A percentile compares a stretch with the other conserved stretches of the same genome.
Evolutionary conservation across 1,140 invertebrate species (phyloP).

Genomic region (Aphaenogaster ashmeadi): DNA sequence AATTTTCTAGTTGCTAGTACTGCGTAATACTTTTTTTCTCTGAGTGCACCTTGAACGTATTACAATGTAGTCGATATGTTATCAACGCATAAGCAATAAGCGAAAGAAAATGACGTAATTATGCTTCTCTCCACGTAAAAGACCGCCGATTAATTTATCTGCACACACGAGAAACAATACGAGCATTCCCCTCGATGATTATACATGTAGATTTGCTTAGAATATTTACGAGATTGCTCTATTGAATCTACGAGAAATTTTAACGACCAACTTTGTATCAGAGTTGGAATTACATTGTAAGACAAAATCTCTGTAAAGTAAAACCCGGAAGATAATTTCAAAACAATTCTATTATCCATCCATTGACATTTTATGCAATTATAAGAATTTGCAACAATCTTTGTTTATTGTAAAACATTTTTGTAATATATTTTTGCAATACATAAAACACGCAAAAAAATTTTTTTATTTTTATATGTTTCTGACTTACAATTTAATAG

Average conservation of each 20-base stretch:
- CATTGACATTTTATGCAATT: background rate
- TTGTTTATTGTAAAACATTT: background rate
- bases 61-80: background rate
- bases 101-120: background rate
- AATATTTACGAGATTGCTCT: background rate
- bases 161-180: background rate
- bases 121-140: background rate
- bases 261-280: background rate
- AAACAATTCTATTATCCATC: background rate
- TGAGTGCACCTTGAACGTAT: background rate
- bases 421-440: background rate
- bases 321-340: background rate
- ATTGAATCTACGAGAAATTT: conserved; percentile 11
- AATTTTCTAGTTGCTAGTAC: background rate
- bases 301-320: background rate
- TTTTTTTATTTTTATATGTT: background rate
- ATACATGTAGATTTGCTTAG: background rate
- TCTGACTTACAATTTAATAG: background rate
- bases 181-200: background rate
- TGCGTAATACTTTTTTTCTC: background rate
- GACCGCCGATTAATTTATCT: background rate
- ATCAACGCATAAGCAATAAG: background rate
- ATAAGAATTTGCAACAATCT: background rate
- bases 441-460: background rate
- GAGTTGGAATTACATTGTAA: background rate